Conservation (phyloP, 2,888 invertebrate genomes). For the Dendrolimus pini region DNA sequence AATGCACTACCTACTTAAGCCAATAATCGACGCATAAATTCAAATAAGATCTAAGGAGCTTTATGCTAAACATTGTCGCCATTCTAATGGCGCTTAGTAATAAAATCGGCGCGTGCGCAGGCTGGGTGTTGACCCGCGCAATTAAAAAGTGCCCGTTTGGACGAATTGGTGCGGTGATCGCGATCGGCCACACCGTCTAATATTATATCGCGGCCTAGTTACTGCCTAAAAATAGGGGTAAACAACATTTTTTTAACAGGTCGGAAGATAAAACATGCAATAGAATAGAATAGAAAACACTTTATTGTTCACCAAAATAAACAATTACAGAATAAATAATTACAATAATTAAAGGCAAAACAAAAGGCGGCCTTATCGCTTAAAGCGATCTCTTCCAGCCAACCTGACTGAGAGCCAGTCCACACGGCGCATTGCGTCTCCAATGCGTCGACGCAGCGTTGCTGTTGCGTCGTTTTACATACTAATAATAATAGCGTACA, state of each 20-base stretch:
- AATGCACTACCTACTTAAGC: conserved; percentile 1
- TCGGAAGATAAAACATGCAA: too few relatives aligned
- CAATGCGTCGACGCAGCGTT: too few relatives aligned
- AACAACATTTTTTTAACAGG: conserved; percentile 26
- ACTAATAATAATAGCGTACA: too few relatives aligned
- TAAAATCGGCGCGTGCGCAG: conserved; percentile 40
- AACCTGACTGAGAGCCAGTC: too few relatives aligned
- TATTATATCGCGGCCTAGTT: conserved; percentile 67
- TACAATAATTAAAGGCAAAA: too few relatives aligned
- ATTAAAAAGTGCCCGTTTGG: conserved; percentile 65
- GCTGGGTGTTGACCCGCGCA: conserved; percentile 41
- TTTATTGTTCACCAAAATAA: too few relatives aligned
- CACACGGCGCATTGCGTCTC: too few relatives aligned
- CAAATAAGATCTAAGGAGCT: conserved; percentile 4
- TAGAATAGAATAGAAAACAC: too few relatives aligned
- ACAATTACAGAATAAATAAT: too few relatives aligned
- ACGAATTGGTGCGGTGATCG: conserved; percentile 60
- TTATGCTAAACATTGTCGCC: conserved; percentile 6
- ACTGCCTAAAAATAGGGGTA: conserved; percentile 47
- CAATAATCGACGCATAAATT: conserved; percentile 9
- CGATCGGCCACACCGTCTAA: conserved; percentile 46
- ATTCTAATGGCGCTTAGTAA: conserved; percentile 34
- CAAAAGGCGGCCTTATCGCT: too few relatives aligned
- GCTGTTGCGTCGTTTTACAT: too few relatives aligned
- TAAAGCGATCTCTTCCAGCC: too few relatives aligned